Evolutionary conservation across 1,140 invertebrate genomes (phyloP).

Genomic region (Tetragonula clypearis): DNA sequence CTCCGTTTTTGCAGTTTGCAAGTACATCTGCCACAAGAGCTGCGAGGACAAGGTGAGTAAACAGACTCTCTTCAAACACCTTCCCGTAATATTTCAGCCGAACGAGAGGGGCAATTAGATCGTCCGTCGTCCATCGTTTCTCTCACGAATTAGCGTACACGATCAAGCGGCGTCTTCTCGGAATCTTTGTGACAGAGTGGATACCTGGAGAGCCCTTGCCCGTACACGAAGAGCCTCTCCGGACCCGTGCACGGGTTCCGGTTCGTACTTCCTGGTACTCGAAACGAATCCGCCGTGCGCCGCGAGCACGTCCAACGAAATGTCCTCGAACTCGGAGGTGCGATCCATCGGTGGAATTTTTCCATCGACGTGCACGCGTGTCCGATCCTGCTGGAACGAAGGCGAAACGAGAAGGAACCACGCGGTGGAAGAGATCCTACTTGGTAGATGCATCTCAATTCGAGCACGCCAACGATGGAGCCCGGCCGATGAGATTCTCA

Average conservation of each 20-base stretch:
- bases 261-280: constrained; percentile 60
- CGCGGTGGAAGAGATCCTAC: background rate
- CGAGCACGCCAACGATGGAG: constrained; percentile 26
- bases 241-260: constrained; percentile 25
- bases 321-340: constrained; percentile 4
- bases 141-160: constrained; percentile 48
- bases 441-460: constrained; percentile 55
- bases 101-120: constrained; percentile 35
- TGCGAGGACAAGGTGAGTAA: constrained; percentile 88
- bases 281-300: constrained; percentile 54
- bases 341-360: background rate
- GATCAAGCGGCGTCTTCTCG: constrained; percentile 53
- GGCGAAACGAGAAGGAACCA: background rate
- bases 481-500: constrained; percentile 54
- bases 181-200: constrained; percentile 62
- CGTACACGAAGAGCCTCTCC: constrained; percentile 49
- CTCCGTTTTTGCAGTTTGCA: constrained; percentile 86
- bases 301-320: constrained; percentile 43
- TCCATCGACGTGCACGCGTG: background rate
- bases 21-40: constrained; percentile 89
- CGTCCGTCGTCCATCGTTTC: constrained; percentile 31
- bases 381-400: constrained; percentile 21
- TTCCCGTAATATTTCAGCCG: constrained; percentile 13
- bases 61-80: no score
- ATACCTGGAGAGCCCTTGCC: constrained; percentile 55